Conservation (phyloP, 2,113 vertebrate species). For the Vulpes vulpes region DNA sequence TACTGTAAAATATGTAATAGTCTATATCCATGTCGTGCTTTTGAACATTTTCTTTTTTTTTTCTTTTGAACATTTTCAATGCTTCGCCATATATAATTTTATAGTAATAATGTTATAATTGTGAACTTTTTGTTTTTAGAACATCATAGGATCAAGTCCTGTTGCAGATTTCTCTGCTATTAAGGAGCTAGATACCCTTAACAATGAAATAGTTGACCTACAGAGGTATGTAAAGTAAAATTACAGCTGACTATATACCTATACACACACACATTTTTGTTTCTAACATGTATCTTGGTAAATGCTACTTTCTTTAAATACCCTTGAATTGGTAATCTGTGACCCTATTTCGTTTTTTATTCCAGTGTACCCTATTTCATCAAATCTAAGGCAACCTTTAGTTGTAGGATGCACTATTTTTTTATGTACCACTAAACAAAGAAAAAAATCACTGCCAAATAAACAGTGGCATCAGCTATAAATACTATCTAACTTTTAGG, state of each 20-base stretch:
- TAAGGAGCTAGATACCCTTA: conserved; percentile 98
- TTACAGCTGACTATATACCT: neutral
- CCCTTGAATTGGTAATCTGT: neutral
- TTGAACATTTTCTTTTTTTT: conserved; percentile 57
- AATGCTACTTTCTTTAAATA: conserved; percentile 33
- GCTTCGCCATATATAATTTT: conserved; percentile 14
- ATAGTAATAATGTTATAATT: conserved; percentile 52
- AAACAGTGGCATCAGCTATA: neutral
- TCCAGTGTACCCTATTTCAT: neutral
- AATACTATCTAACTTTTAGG: conserved; percentile 46
- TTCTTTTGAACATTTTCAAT: conserved; percentile 59
- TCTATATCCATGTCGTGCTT: neutral
- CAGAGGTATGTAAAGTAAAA: conserved; percentile 92
- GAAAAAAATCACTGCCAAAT: conserved; percentile 34
- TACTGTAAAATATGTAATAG: conserved; percentile 53
- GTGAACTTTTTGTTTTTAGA: conserved; percentile 89
- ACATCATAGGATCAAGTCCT: conserved; percentile 87
- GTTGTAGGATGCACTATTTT: conserved; percentile 26
- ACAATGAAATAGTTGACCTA: conserved; percentile 98
- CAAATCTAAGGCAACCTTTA: conserved; percentile 40
- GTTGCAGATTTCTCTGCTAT: conserved; percentile 99
- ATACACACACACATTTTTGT: neutral
- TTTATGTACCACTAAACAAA: conserved; percentile 7
- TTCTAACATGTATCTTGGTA: conserved; percentile 61
- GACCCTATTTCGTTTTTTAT: neutral